Base-by-base conservation (phyloP, 2,888 invertebrate genomes). In the Resseliella maxima region DNA sequence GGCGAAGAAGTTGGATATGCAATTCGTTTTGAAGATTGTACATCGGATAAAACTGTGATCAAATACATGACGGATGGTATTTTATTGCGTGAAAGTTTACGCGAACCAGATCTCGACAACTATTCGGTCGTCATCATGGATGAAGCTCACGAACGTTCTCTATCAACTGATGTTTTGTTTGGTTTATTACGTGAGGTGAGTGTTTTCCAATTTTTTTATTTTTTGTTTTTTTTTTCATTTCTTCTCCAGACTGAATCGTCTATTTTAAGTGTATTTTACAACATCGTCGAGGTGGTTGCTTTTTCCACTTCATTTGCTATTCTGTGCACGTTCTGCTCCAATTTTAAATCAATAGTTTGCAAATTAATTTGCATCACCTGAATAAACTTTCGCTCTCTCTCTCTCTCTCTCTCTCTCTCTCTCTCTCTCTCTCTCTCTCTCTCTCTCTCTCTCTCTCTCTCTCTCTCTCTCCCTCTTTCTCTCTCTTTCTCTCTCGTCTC, bases 11-110 rank as follows among this genome's bases (percentile, higher is more conserved):
- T 99, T 12, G 99, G 99, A 21, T 99, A 99, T 92, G 98, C 99
- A 31, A 99, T 99, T 90, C 97, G 99, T 89, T 99, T 99, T 92
- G 99, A 99, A 90, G 99, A 99, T 92, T 99, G 99, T 90, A 99
- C 99, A 0, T 96, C 96, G 0, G 97, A 98, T 88, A 94, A 95
- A 90, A 98, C 98, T 0, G 95, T 97, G 38, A 97, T 98, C 88
- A 98, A 98, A 91, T 99, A 99, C 91, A 99, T 99, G 99, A 99
- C 99, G 0, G 99, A 99, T 92, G 99, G 99, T 92, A 99, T 99
- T 89, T 92, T 99, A 85, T 92, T 99, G 35, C 93, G 99, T 87
- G 99, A 99, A 91, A 99, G 99, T 86, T 93, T 99, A 27, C 92
- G 99, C 0, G 99, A 99, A 90, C 95, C 98, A 0, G 99, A 99